Evolutionary conservation across 2,113 vertebrate genomes (phyloP).

Genomic region (Silurus meridionalis): DNA sequence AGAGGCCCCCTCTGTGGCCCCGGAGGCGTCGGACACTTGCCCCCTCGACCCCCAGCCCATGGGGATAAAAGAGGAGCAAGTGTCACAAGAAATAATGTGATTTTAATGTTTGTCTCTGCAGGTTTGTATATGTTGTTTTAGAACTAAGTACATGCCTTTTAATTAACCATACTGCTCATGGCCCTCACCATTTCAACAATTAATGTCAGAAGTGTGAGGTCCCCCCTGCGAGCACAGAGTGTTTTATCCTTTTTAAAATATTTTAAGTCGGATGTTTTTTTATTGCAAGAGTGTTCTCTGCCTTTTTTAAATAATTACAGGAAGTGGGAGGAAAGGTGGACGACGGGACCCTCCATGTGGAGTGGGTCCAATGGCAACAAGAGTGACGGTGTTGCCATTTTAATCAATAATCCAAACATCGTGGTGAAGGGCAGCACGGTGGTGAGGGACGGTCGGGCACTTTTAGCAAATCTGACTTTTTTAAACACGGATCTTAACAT

Average conservation of each 20-base stretch:
- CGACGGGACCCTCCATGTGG: constrained; percentile 26
- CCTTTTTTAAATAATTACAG: background rate
- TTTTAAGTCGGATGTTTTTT: constrained; percentile 30
- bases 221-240: background rate
- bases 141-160: no score
- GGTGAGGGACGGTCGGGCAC: constrained; percentile 4
- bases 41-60: background rate
- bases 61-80: background rate
- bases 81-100: background rate
- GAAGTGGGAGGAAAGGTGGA: constrained; percentile 22
- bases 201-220: constrained; percentile 34
- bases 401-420: constrained; percentile 25
- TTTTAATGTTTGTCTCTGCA: constrained; percentile 13
- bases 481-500: constrained; percentile 15
- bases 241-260: background rate
- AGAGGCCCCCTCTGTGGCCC: background rate
- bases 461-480: constrained; percentile 22
- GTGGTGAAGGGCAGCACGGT: constrained; percentile 44
- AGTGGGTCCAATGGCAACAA: background rate
- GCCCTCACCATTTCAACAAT: constrained; percentile 1
- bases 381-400: background rate
- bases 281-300: constrained; percentile 1
- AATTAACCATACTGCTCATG: no score
- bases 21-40: background rate
- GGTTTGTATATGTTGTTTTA: no score